Conservation (phyloP, 2,797 vertebrate genomes). For the Mus minutoides region DNA sequence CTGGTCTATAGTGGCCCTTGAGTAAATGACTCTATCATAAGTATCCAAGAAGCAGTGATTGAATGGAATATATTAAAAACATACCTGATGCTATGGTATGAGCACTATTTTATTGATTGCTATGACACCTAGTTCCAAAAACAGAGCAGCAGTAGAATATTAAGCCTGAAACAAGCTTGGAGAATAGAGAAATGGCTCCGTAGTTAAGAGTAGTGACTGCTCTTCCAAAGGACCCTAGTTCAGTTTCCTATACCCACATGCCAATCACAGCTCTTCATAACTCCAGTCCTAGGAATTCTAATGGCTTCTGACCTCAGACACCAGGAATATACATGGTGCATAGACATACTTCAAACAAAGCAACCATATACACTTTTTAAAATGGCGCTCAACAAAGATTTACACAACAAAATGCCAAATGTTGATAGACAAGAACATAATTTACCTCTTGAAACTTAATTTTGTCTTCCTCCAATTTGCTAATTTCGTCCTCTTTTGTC, state of each 20-base stretch:
- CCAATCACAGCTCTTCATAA: neutral
- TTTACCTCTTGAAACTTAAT: constrained; percentile 50
- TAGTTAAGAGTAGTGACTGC: neutral
- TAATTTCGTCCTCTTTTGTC: constrained; percentile 24
- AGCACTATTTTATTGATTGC: constrained; percentile 50
- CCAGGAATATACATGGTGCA: neutral
- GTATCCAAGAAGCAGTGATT: constrained; percentile 30
- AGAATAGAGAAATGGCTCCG: neutral
- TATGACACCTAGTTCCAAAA: constrained; percentile 32
- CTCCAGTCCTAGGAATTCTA: neutral
- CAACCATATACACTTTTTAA: neutral
- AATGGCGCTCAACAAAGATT: constrained; percentile 34
- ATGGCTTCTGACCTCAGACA: neutral
- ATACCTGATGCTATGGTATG: constrained; percentile 15
- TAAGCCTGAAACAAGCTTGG: constrained; percentile 16
- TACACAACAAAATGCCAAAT: constrained; percentile 28
- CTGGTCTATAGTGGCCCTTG: constrained; percentile 27
- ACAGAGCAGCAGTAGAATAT: constrained; percentile 34
- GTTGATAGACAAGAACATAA: constrained; percentile 49
- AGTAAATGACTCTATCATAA: constrained; percentile 58
- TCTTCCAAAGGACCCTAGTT: neutral
- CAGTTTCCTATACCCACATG: neutral
- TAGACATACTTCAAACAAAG: neutral
- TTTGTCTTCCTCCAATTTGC: constrained; percentile 38
- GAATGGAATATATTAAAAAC: constrained; percentile 43